Base-by-base conservation (phyloP, 2,888 invertebrate species). In the Smittia sp. region DNA sequence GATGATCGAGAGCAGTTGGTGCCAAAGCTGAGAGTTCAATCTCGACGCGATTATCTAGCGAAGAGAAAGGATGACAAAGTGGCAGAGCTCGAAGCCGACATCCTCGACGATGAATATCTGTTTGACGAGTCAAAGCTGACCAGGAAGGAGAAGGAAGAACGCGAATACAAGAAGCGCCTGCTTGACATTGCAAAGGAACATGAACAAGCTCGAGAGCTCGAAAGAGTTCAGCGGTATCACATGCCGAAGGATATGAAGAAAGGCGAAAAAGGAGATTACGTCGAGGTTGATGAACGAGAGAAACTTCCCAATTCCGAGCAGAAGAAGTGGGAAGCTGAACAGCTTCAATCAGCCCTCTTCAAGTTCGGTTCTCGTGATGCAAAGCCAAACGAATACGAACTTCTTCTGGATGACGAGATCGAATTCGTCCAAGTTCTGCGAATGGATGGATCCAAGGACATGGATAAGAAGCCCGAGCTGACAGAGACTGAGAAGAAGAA, bases 41-140 rank as follows among this genome's bases (percentile, higher is more conserved):
- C 98, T 0, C 87, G 99, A 25, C 85, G 97, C 65, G 92, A 94
- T 79, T 99, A 99, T 81, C 85, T 99, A 77, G 93, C 93, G 79
- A 99, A 98, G 81, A 87, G 99, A 63, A 96, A 97, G 82, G 94
- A 92, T 74, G 98, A 99, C 79, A 99, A 99, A 84, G 88, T 98
- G 39, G 89, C 92, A 9, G 98, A 99, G 81, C 83, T 99, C 69
- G 98, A 98, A 83, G 93, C 91, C 4, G 96, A 97, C 79, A 93
- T 99, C 74, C 84, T 89, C 65, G 99, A 99, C 82, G 99, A 99
- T 84, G 96, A 98, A 82, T 95, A 93, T 80, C 86, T 98, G 0
- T 99, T 98, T 82, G 91, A 92, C 73, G 93, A 94, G 76, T 88
- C 90, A 79, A 95, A 94, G 67, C 85, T 99, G 76, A 96, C 97